Base-by-base conservation (phyloP, 2,888 invertebrate species). In the Cremastinae sp. region DNA sequence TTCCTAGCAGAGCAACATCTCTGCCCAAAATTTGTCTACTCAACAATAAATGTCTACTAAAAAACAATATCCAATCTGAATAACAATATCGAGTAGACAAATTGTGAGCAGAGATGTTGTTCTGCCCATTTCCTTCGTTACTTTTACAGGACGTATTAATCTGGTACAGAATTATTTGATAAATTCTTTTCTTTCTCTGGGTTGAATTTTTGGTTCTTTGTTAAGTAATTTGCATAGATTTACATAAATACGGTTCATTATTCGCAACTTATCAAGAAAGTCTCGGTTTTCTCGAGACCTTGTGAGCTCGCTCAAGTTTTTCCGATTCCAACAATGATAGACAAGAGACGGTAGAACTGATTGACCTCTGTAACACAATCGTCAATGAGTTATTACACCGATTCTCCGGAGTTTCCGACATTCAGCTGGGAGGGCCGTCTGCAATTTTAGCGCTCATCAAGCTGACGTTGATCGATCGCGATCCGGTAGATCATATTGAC, bases 171-270 rank as follows among this genome's bases (percentile, higher is more conserved):
- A 58, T 56, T 41, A 49, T 39, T 12, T 16, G 20, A 12, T n/a
- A 53, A 49, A 35, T 7, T 9, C 1, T 49, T 8, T 10, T 16
- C 35, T 9, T n/a, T 28, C 59, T 20, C 28, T 28, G 28, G 5
- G 5, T 28, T 28, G 28, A 28, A 28, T 3, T 66, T 74, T 73
- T 71, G 71, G 77, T 83, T 75, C 79, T 78, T 83, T 69, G 28
- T 73, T 4, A 18, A 53, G 41, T 35, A 49, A 82, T 84, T 84
- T 82, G 75, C 84, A 84, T 81, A 64, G 62, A 83, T 83, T 70
- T 82, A 35, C 83, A 82, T 83, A 79, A 82, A 74, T 79, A 79
- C 77, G 78, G 81, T 83, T 78, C 78, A 83, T 76, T 72, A 74
- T 76, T 69, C 66, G 56, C 47, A 75, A 71, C 61, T 53, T 59